Evolutionary conservation across 2,888 invertebrate species (phyloP), one percentile per base, ranked within the genome.

Genomic region (Carpatolechia fugitivella): DNA sequence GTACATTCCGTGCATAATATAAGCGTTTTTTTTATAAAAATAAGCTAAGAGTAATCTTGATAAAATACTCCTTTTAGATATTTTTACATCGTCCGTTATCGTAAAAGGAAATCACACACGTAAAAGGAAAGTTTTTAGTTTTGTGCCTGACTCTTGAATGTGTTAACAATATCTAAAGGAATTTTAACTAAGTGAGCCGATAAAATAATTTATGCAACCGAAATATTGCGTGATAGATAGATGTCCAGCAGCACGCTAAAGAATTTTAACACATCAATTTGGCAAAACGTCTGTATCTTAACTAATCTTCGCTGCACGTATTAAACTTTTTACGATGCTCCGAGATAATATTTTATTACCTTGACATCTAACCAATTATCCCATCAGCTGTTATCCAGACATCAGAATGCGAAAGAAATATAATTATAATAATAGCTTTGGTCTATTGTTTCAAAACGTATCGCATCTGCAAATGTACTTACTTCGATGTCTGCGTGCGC

Each of bases 381-480:
- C 33, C 35, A 20, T 49, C 49, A 35, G 33, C 14, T 5, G 20
- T 35, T 49, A 49, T 49, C 49, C 33, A 33, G 18, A 16, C 16
- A 16, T 47, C 14, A 10, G 16, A 40, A 40, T 40, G 40, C 7
- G 16, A 47, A 31, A 16, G 31, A 16, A 20, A 13, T 24, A 24
- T 35, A 14, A 54, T 48, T 46, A 55, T 38, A 53, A 58, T 58
- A 48, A 55, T 46, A 44, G 20, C 35, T 10, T 47, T 14, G 8
- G 13, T 1, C 35, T 33, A 58, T 51, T 58, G 53, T 58, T 57
- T 58, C 53, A 18, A 40, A 18, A 40, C 8, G 16, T 16, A 40
- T 40, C 16, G 16, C 40, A 40, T 40, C 7, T 40, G 16, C 18
- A 1, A 7, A 40, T 8, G 20, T 10, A 41, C 40, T 24, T 6